Evolutionary conservation across 2,888 invertebrate species (phyloP).

Genomic region (Mactromeris polynyma): DNA sequence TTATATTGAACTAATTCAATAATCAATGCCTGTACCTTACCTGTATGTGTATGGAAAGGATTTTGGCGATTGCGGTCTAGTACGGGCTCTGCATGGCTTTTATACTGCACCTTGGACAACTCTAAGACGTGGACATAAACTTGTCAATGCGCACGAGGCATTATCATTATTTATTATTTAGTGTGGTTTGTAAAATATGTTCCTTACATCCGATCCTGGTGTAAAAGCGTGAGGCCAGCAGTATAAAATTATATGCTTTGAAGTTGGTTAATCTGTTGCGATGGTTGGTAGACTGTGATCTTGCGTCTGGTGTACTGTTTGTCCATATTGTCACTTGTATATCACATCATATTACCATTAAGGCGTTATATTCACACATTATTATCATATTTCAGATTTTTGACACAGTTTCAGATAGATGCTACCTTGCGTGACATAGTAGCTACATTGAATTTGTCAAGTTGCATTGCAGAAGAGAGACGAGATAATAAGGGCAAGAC

Average conservation of each 20-base stretch:
- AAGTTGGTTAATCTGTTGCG: no score
- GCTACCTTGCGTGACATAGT: no score
- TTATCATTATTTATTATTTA: neutral
- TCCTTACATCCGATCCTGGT: neutral
- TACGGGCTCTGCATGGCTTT: neutral
- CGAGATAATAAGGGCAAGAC: no score
- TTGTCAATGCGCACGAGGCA: neutral
- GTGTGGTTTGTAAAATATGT: neutral
- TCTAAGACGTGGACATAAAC: neutral
- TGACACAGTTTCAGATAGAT: no score
- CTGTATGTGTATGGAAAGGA: neutral
- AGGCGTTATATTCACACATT: no score
- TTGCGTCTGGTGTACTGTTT: no score
- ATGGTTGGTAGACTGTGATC: no score
- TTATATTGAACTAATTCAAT: neutral
- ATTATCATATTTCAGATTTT: no score
- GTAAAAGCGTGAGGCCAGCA: neutral
- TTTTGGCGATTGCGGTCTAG: constrained; percentile 1
- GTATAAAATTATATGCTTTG: neutral
- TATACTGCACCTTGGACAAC: neutral
- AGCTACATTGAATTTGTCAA: no score
- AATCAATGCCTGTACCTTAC: neutral
- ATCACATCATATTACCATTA: no score
- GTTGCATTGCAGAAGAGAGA: no score
- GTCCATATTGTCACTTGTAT: no score